Evolutionary conservation across 2,888 invertebrate species (phyloP).

Genomic region (Xanthia togata): DNA sequence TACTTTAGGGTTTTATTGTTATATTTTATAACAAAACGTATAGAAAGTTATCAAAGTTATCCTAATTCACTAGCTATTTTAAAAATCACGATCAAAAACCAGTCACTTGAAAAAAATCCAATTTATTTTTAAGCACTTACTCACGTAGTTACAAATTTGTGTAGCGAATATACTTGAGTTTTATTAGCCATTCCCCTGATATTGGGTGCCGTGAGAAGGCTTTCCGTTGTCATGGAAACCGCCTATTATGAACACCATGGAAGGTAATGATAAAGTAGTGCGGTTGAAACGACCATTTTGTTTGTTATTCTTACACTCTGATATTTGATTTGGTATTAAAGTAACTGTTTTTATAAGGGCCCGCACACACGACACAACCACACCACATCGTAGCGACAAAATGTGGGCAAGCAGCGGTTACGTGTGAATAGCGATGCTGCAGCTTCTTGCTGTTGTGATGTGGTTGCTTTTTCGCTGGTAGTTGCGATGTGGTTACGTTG

Average conservation of each 20-base stretch:
- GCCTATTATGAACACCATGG: constrained; percentile 58
- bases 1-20: constrained; percentile 25
- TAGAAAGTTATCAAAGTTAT: constrained; percentile 29
- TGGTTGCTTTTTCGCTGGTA: not conserved
- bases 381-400: not conserved
- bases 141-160: constrained; percentile 65
- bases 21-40: constrained; percentile 16
- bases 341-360: constrained; percentile 16
- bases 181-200: constrained; percentile 83
- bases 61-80: constrained; percentile 45
- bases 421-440: not conserved
- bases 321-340: constrained; percentile 45
- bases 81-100: constrained; percentile 60
- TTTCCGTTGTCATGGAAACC: constrained; percentile 72
- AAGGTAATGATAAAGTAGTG: constrained; percentile 61
- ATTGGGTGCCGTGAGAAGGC: constrained; percentile 76
- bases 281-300: constrained; percentile 46
- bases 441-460: not conserved
- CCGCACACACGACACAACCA: not conserved
- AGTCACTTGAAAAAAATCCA: constrained; percentile 70
- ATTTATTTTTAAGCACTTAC: constrained; percentile 74
- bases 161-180: constrained; percentile 80
- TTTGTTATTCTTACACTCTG: constrained; percentile 34
- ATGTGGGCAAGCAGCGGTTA: not conserved
- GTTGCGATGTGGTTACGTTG: not conserved